These are phyloP conservation scores for Corythornis vintsioides DNA, from an alignment of 2,113 vertebrate species.

Conservation along the genomic window DNA sequence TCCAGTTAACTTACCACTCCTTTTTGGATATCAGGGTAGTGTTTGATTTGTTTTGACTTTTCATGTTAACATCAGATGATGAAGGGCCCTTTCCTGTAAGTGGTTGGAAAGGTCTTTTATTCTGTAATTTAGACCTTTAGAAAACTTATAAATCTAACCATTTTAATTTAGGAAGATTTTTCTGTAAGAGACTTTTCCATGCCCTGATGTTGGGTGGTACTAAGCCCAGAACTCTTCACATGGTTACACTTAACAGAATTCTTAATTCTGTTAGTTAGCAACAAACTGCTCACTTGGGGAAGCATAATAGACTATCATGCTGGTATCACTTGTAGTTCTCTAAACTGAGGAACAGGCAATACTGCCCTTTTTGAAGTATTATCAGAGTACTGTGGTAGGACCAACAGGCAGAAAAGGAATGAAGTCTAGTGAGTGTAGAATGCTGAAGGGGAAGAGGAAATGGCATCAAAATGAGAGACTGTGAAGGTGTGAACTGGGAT, in stretches of 20 bases:
- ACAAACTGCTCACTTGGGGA: neutral
- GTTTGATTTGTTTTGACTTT: neutral
- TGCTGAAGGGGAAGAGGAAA: neutral
- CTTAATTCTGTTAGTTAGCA: neutral
- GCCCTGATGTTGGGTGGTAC: neutral
- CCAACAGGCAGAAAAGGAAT: neutral
- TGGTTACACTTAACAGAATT: neutral
- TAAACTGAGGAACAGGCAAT: neutral
- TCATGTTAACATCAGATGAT: neutral
- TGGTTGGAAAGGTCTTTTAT: neutral
- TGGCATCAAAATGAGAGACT: neutral
- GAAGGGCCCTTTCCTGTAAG: neutral
- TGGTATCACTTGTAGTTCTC: neutral
- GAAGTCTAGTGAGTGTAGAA: neutral
- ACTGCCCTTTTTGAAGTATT: neutral
- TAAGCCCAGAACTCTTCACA: neutral
- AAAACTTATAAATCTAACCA: neutral
- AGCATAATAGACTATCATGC: neutral
- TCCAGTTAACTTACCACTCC: neutral
- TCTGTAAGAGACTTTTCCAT: neutral
- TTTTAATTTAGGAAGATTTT: neutral
- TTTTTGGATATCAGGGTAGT: neutral
- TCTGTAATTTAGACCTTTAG: neutral
- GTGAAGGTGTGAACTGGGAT: neutral
- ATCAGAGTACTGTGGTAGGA: neutral